Evolutionary conservation across 2,113 vertebrate species (phyloP).

Genomic region (Caracal caracal): DNA sequence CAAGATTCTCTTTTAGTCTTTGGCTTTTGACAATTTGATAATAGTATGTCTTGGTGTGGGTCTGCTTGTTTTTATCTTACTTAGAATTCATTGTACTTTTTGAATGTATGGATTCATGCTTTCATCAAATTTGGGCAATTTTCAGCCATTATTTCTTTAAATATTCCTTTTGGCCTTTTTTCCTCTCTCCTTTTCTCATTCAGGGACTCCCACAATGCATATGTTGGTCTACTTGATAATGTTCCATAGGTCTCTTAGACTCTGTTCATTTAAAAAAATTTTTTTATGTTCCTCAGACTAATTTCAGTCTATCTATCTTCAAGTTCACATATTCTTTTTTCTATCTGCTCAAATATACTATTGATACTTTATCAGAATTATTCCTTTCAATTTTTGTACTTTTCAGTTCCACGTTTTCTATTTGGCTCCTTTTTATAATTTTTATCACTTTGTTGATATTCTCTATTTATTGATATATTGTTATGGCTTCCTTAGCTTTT

Average conservation of each 20-base stretch:
- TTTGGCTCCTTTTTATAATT: neutral
- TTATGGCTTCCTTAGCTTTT: neutral
- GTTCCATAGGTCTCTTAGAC: neutral
- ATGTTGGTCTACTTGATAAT: neutral
- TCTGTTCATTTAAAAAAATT: neutral
- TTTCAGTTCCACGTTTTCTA: neutral
- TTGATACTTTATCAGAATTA: neutral
- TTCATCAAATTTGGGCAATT: neutral
- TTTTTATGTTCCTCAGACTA: neutral
- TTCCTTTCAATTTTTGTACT: neutral
- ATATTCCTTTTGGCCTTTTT: neutral
- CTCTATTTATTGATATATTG: neutral
- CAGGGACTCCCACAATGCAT: neutral
- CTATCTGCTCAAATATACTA: neutral
- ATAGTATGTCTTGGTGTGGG: neutral
- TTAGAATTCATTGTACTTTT: neutral
- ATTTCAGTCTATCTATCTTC: neutral
- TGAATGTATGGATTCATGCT: neutral
- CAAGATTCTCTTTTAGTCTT: neutral
- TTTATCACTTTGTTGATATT: neutral
- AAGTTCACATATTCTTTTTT: neutral
- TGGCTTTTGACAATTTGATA: neutral
- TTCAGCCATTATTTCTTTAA: neutral
- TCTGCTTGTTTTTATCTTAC: neutral
- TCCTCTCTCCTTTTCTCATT: neutral